Conservation (phyloP, 2,113 vertebrate species). For the Eonycteris spelaea region DNA sequence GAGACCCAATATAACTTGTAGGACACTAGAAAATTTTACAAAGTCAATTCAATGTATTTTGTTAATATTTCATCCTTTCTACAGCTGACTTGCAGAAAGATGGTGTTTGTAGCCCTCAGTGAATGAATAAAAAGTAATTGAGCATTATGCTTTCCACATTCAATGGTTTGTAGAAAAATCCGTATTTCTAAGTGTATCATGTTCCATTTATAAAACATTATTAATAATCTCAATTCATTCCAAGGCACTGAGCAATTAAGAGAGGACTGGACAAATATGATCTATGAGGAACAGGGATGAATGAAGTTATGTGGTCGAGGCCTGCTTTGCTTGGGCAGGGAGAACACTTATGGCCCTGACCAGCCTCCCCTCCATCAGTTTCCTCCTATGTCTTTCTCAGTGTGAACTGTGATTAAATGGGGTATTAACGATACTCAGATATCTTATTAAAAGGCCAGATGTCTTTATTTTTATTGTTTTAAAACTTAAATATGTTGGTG, state of each 20-base stretch:
- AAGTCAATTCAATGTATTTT: background rate
- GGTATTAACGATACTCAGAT: background rate
- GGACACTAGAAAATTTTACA: background rate
- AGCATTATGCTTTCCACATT: background rate
- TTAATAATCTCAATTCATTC: background rate
- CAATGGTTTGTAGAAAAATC: background rate
- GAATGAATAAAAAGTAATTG: background rate
- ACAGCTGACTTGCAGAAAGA: background rate
- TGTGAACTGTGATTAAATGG: background rate
- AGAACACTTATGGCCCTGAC: background rate
- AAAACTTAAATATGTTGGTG: background rate
- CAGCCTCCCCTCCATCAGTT: background rate
- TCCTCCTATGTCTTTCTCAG: background rate
- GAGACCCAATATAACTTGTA: background rate
- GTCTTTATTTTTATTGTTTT: background rate
- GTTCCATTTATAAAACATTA: background rate
- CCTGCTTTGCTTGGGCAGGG: too few relatives aligned
- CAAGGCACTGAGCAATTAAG: background rate
- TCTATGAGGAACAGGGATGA: too few relatives aligned
- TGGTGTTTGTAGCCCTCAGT: background rate
- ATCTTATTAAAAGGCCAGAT: background rate
- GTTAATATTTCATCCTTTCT: background rate
- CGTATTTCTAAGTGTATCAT: background rate
- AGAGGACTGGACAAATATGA: background rate
- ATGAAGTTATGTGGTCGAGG: rapidly evolving